Conservation (phyloP, 2,113 vertebrate genomes). For the Apus apus region DNA sequence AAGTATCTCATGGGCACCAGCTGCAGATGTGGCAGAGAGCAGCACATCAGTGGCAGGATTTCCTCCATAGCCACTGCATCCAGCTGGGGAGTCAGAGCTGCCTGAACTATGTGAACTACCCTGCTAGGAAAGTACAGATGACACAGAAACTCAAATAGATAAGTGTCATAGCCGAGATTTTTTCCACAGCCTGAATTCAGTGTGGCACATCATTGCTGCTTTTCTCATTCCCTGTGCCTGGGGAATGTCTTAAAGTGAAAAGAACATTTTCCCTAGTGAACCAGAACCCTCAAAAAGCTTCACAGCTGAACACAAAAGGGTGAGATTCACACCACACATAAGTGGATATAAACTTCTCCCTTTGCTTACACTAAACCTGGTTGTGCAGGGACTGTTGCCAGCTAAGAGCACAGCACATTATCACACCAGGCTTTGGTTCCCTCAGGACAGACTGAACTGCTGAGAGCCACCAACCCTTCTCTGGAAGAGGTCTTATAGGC, state of each 20-base stretch:
- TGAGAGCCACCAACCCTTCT: neutral
- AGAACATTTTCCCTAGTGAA: neutral
- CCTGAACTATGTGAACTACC: neutral
- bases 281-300: neutral
- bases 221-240: neutral
- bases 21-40: neutral
- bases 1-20: neutral
- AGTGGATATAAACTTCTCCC: neutral
- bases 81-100: neutral
- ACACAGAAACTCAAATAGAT: neutral
- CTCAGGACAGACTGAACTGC: neutral
- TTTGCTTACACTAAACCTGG: neutral
- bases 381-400: neutral
- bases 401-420: neutral
- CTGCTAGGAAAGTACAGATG: neutral
- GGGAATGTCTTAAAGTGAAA: constrained; percentile 14
- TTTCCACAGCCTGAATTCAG: constrained; percentile 18
- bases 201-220: neutral
- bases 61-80: neutral
- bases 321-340: rapidly evolving
- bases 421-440: neutral
- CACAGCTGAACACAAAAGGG: neutral
- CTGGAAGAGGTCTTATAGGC: neutral
- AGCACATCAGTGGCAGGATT: neutral
- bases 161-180: constrained; percentile 4